These are phyloP conservation scores for Sericinus montela DNA, from an alignment of 2,888 invertebrate species.

Conservation along the genomic window DNA sequence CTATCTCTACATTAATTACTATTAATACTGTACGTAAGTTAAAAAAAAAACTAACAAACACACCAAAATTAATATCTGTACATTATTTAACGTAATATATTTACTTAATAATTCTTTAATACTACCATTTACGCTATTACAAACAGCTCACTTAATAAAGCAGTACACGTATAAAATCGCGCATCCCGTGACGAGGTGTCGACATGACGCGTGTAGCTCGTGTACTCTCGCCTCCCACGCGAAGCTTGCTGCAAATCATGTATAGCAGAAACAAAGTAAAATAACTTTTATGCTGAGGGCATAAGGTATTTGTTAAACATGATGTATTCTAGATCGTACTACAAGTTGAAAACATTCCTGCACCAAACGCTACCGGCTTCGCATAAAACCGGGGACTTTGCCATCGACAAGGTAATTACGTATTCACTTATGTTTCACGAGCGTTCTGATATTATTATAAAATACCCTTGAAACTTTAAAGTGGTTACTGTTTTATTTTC, in stretches of 20 bases:
- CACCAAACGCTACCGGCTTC: slow-evolving; percentile 18
- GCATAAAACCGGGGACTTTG: slow-evolving; percentile 15
- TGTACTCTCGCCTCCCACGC: slow-evolving; percentile 10
- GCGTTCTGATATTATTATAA: slow-evolving; percentile 14
- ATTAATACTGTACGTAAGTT: too few species aligned
- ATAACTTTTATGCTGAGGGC: not conserved
- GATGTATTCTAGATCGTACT: not conserved
- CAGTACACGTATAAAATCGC: slow-evolving; percentile 8
- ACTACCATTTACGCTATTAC: not conserved
- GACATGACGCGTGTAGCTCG: slow-evolving; percentile 16
- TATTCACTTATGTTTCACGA: slow-evolving; percentile 6
- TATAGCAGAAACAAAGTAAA: slow-evolving; percentile 1
- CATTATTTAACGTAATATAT: too few species aligned
- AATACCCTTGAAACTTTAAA: slow-evolving; percentile 11
- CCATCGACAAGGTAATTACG: slow-evolving; percentile 18
- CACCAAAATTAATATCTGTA: too few species aligned
- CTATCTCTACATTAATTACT: too few species aligned
- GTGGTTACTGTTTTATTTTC: not conserved
- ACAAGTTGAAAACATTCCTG: slow-evolving; percentile 15
- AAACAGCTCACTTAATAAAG: slow-evolving; percentile 12
- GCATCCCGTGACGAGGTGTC: slow-evolving; percentile 18
- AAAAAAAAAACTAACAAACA: too few species aligned
- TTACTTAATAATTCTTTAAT: not conserved
- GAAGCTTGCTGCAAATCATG: slow-evolving; percentile 11
- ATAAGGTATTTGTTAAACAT: slow-evolving; percentile 3